These are phyloP conservation scores for Drosophila carrolli DNA, from an alignment of 1,140 invertebrate species.

Conservation along the genomic window DNA sequence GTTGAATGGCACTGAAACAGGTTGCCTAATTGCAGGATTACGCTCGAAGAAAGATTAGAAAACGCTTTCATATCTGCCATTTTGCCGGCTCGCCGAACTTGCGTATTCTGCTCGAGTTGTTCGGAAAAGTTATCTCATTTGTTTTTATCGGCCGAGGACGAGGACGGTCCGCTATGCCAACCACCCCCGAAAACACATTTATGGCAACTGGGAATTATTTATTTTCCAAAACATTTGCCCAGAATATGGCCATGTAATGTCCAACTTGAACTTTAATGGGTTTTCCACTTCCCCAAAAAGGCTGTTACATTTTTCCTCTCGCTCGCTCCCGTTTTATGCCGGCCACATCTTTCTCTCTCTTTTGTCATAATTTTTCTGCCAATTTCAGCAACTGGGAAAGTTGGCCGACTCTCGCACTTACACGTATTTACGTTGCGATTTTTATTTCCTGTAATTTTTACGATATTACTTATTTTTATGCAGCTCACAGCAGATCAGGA, in stretches of 20 bases:
- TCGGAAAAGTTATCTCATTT: slow-evolving; percentile 46
- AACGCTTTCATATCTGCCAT: slow-evolving; percentile 19
- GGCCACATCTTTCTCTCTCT: slow-evolving; percentile 10
- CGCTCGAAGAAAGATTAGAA: slow-evolving; percentile 15
- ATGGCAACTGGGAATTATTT: slow-evolving; percentile 53
- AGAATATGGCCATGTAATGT: slow-evolving; percentile 58
- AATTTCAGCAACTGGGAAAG: slow-evolving; percentile 75
- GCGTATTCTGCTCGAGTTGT: slow-evolving; percentile 30
- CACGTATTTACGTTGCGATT: slow-evolving; percentile 81
- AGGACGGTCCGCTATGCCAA: slow-evolving; percentile 2
- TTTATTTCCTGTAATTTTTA: slow-evolving; percentile 83
- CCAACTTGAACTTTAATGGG: slow-evolving; percentile 69
- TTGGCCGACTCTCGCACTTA: slow-evolving; percentile 72
- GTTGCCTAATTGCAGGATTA: slow-evolving; percentile 42
- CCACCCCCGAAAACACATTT: slow-evolving; percentile 42
- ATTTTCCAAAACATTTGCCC: slow-evolving; percentile 60
- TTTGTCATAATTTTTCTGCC: slow-evolving; percentile 77
- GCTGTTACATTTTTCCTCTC: slow-evolving; percentile 12
- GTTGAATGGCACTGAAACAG: slow-evolving; percentile 21
- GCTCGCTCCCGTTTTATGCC: slow-evolving; percentile 11
- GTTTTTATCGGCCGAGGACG: slow-evolving; percentile 31
- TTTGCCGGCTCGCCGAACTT: slow-evolving; percentile 15
- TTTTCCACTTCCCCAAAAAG: slow-evolving; percentile 34
- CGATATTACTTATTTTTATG: slow-evolving; percentile 83
- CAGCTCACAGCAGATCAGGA: slow-evolving; percentile 62